Percentiles rank a stretch among this genome's conserved stretches.
phyloP scores from a whole-genome alignment of 2,888 invertebrate genomes.

The Gymnoscelis rufifasciata region DNA sequence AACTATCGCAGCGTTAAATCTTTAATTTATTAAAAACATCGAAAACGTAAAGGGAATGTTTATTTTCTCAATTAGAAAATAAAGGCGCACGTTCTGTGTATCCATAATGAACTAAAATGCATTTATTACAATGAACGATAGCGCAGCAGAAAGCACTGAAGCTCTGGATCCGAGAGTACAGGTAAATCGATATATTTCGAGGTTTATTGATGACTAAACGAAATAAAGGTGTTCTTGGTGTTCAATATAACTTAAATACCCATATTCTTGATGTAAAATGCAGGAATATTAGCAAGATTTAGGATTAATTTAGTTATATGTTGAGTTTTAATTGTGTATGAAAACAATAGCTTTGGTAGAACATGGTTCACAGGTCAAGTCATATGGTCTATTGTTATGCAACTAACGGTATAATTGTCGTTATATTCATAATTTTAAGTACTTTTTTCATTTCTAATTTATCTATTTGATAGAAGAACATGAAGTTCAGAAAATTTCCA shows the following conservation, averaged over 20 bases:
- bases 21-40: conserved; percentile 6
- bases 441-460: too few species aligned
- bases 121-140: conserved; percentile 77
- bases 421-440: too few species aligned
- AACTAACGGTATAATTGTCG: conserved; percentile 8
- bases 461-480: too few species aligned
- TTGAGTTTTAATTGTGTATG: conserved; percentile 1
- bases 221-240: background rate
- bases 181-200: conserved; percentile 74
- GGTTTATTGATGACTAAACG: conserved; percentile 18
- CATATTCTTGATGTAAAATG: background rate
- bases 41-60: conserved; percentile 5
- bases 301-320: background rate
- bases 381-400: conserved; percentile 19
- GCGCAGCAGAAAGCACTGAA: conserved; percentile 81
- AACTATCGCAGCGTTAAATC: background rate
- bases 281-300: conserved; percentile 11
- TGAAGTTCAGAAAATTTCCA: too few species aligned
- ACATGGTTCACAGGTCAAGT: conserved; percentile 20
- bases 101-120: conserved; percentile 51
- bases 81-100: background rate
- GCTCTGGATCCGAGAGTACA: conserved; percentile 90
- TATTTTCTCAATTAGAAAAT: conserved; percentile 3
- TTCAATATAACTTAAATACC: background rate
- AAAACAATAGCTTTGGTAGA: conserved; percentile 20